Base-by-base conservation (phyloP, 1,140 invertebrate genomes). In the Galleria mellonella region DNA sequence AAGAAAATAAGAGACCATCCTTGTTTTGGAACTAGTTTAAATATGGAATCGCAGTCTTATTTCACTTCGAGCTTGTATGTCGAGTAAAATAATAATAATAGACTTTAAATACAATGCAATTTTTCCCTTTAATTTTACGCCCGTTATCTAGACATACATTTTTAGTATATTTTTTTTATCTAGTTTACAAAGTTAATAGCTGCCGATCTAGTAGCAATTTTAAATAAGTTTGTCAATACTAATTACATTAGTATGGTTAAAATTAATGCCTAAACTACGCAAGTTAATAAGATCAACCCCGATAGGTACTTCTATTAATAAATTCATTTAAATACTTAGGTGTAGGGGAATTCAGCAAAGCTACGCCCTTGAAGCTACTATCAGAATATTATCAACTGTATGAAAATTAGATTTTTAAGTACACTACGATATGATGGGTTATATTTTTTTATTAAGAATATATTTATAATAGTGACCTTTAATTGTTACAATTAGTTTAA, bases 401-500 rank as follows among this genome's bases (percentile, higher is more conserved):
- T n/a, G n/a, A 37, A 37, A 9, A n/a, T 37, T 5, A 35, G 8
- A 35, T 29, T 28, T 43, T 72, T 72, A 72, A 72, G 69, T 72
- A 72, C 69, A 55, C 48, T 58, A 60, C 31, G 61, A 68, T 60
- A 68, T 68, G 55, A 52, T 54, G 43, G 49, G 47, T 32, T 45
- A 51, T 32, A 32, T 43, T 51, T 36, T 39, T 33, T 41, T 27
- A 50, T 9, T 28, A 29, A 32, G 10, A 35, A 0, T 30, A n/a
- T 15, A 41, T 14, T 8, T 43, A 61, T 72, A 82, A 84, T 71
- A 81, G 76, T 84, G 81, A 84, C 81, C 81, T 82, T 81, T 78
- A 73, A 41, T 23, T 23, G 17, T 23, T 23, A 23, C 6, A 6
- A 23, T 23, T 23, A 23, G 17, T 23, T 64, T 17, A 62, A 64